Evolutionary conservation across 2,113 vertebrate genomes (phyloP).

Genomic region (Phyllostomus hastatus): DNA sequence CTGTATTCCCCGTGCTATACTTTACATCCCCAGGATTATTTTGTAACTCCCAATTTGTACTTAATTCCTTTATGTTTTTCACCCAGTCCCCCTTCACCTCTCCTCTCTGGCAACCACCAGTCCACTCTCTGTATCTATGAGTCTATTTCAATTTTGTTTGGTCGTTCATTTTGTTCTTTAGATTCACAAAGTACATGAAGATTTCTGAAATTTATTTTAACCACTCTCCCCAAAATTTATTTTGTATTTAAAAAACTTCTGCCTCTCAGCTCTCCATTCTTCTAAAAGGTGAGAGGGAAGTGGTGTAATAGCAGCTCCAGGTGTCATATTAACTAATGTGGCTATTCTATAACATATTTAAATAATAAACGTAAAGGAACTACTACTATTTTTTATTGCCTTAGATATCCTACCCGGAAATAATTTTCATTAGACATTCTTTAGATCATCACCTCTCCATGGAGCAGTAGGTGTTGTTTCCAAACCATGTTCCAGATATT

Average conservation of each 20-base stretch:
- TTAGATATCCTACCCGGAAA: background rate
- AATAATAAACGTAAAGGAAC: background rate
- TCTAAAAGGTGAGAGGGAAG: background rate
- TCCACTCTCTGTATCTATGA: background rate
- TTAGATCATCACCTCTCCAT: constrained; percentile 88
- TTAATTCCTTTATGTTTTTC: background rate
- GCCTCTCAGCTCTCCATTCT: background rate
- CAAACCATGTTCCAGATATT: constrained; percentile 94
- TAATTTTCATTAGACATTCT: background rate
- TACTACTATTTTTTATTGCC: background rate
- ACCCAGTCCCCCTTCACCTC: background rate
- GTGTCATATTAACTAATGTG: background rate
- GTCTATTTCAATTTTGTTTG: background rate
- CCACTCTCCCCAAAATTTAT: constrained; percentile 4
- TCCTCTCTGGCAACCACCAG: background rate
- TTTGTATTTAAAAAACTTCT: background rate
- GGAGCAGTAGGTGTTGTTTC: constrained; percentile 97
- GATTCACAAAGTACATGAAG: background rate
- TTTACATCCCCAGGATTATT: background rate
- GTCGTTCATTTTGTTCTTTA: background rate
- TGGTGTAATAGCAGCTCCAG: background rate
- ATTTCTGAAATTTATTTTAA: background rate
- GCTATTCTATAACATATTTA: background rate
- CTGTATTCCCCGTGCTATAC: too few relatives aligned
- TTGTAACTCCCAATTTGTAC: background rate